Evolutionary conservation across 2,888 invertebrate genomes (phyloP).

Genomic region (Callyntrura guangdongensis): DNA sequence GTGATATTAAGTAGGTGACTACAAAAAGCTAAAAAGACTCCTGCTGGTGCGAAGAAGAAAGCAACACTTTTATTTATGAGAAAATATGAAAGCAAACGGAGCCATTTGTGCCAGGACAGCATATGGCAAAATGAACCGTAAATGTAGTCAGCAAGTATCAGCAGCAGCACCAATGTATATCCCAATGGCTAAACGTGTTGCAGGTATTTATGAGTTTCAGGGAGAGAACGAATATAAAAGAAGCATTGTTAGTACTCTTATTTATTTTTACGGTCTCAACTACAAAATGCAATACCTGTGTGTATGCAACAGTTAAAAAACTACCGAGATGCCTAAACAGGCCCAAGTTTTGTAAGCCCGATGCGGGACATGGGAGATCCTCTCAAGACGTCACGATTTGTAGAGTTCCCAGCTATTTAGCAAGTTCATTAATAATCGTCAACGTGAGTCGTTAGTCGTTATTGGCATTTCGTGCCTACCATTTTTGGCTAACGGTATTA

Average conservation of each 20-base stretch:
- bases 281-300: neutral
- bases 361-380: neutral
- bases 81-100: slow-evolving; percentile 3
- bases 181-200: neutral
- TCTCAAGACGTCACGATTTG: slow-evolving; percentile 49
- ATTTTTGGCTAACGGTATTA: neutral
- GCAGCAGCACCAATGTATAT: neutral
- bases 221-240: no score
- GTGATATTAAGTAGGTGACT: neutral
- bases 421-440: slow-evolving; percentile 61
- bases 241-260: neutral
- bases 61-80: slow-evolving; percentile 30
- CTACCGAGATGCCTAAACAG: neutral
- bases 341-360: neutral
- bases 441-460: slow-evolving; percentile 59
- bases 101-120: slow-evolving; percentile 17
- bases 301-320: slow-evolving; percentile 21
- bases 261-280: slow-evolving; percentile 4
- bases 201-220: no score
- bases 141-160: neutral
- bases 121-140: neutral
- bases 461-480: slow-evolving; percentile 53
- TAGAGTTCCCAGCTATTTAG: slow-evolving; percentile 30
- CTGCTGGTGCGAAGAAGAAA: slow-evolving; percentile 43
- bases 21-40: slow-evolving; percentile 27